A percentile compares a stretch with the other conserved stretches of the same genome.
Evolutionary conservation across 2,113 vertebrate genomes (phyloP).

Genomic region (Charina bottae): DNA sequence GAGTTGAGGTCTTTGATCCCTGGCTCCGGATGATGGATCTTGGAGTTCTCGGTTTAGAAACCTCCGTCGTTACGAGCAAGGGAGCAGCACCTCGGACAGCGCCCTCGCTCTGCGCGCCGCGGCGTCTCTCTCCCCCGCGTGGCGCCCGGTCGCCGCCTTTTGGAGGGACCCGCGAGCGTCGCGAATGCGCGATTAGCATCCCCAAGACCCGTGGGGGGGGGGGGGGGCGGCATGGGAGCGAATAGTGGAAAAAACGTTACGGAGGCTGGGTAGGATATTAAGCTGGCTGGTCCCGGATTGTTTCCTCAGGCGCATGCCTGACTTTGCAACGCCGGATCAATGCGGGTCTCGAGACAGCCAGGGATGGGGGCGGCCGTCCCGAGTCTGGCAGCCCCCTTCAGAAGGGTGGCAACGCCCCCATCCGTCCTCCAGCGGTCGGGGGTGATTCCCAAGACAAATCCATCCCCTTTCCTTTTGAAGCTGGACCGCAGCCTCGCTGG

Average conservation of each 20-base stretch:
- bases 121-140: not conserved
- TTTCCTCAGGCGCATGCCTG: too few relatives aligned
- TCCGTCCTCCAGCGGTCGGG: not conserved
- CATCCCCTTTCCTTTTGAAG: not conserved
- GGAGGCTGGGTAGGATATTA: not conserved
- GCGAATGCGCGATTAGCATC: not conserved
- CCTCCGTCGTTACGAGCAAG: not conserved
- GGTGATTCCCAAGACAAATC: not conserved
- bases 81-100: constrained; percentile 4
- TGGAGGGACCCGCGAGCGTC: not conserved
- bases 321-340: not conserved
- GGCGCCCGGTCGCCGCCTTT: not conserved
- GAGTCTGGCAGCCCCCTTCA: not conserved
- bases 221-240: not conserved
- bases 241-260: not conserved
- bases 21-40: not conserved
- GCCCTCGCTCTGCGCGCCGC: not conserved
- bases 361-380: not conserved
- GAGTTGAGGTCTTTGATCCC: not conserved
- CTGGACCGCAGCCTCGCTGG: not conserved
- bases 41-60: not conserved
- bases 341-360: not conserved
- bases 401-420: not conserved
- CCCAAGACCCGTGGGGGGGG: not conserved
- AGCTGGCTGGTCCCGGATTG: not conserved